Conservation (phyloP, 1,140 invertebrate genomes). For the Tetramorium parvispinum region DNA sequence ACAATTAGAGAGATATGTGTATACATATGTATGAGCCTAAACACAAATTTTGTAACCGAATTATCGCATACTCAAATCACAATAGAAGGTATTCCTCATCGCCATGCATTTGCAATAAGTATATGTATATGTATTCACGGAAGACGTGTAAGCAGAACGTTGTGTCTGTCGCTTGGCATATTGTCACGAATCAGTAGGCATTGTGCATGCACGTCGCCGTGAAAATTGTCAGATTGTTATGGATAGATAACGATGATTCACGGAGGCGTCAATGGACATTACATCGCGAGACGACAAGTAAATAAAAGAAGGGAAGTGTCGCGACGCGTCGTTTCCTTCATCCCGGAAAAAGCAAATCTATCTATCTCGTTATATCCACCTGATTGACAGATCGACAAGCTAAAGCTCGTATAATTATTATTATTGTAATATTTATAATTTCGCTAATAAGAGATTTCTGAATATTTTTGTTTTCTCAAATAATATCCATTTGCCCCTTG, state of each 20-base stretch:
- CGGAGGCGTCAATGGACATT: slow-evolving; percentile 30
- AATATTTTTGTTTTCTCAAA: neutral
- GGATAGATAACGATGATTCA: slow-evolving; percentile 31
- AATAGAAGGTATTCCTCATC: neutral
- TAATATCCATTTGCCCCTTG: neutral
- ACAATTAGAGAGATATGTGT: neutral
- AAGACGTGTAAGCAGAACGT: slow-evolving; percentile 11
- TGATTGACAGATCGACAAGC: neutral
- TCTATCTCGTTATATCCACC: neutral
- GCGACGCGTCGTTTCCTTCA: neutral
- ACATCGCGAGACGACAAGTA: neutral
- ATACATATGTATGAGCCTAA: neutral
- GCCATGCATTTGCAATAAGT: neutral
- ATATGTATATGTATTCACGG: neutral
- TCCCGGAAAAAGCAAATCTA: neutral
- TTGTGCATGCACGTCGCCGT: neutral
- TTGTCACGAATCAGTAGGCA: slow-evolving; percentile 13
- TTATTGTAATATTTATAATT: neutral
- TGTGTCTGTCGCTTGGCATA: neutral
- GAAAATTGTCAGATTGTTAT: slow-evolving; percentile 37
- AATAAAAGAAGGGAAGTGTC: no score
- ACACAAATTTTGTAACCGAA: neutral
- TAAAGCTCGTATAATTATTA: neutral
- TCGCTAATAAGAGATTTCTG: neutral
- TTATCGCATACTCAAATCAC: neutral